These are phyloP conservation scores for Babyrousa celebensis DNA, from an alignment of 2,797 vertebrate species.

Conservation along the genomic window DNA sequence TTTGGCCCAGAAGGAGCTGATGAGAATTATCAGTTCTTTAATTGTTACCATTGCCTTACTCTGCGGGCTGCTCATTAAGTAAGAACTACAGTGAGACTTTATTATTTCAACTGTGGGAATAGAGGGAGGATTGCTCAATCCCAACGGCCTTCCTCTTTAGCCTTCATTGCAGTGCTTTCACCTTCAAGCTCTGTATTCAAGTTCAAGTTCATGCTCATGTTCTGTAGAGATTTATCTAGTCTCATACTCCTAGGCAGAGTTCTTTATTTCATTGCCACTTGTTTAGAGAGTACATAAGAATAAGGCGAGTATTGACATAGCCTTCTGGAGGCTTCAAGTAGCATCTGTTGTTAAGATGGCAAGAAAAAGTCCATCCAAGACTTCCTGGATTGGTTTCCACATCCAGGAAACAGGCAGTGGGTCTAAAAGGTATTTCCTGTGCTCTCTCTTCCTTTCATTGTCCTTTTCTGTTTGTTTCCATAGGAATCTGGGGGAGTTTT, in stretches of 20 bases:
- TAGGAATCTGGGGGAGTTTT: neutral
- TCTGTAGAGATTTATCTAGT: neutral
- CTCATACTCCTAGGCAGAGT: neutral
- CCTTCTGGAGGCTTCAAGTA: neutral
- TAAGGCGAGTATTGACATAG: neutral
- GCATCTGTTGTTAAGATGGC: neutral
- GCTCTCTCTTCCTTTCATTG: neutral
- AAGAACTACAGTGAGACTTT: neutral
- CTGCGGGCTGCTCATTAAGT: neutral
- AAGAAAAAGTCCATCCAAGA: neutral
- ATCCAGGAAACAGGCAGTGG: neutral
- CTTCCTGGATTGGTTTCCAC: neutral
- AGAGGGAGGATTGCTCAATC: neutral
- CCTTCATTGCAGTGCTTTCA: neutral
- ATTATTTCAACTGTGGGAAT: constrained; percentile 17
- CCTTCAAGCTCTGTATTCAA: neutral
- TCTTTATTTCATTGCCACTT: neutral
- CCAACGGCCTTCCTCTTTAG: neutral
- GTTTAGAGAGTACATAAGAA: neutral
- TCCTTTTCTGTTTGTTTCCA: constrained; percentile 14
- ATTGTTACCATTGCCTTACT: neutral
- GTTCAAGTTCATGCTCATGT: neutral
- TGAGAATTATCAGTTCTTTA: constrained; percentile 23
- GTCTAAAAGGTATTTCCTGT: neutral
- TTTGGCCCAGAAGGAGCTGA: constrained; percentile 21